Conservation (phyloP, 2,797 vertebrate genomes). For the Helicolenus hilgendorfi region DNA sequence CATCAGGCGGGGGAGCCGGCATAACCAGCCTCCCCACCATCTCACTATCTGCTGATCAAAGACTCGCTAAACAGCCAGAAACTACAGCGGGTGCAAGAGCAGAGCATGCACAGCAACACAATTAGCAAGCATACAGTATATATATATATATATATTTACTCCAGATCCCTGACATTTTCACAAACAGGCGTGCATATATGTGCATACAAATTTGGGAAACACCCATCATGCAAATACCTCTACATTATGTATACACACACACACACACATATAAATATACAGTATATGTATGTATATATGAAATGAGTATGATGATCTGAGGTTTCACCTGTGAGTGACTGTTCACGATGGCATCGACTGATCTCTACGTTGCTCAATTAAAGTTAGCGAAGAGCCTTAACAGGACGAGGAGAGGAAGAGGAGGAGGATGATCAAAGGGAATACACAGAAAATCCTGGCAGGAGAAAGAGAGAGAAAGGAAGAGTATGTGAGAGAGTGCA, state of each 20-base stretch:
- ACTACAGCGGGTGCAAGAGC: conserved; percentile 67
- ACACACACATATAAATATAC: neutral
- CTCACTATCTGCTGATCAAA: conserved; percentile 86
- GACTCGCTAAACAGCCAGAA: conserved; percentile 81
- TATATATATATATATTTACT: conserved; percentile 20
- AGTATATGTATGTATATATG: neutral
- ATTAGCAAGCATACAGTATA: conserved; percentile 58
- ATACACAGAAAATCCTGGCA: conserved; percentile 63
- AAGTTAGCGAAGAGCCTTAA: conserved; percentile 63
- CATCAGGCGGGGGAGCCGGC: conserved; percentile 55
- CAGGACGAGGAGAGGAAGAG: conserved; percentile 32
- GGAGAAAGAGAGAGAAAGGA: conserved; percentile 16
- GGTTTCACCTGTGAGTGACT: conserved; percentile 46
- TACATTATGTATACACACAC: neutral
- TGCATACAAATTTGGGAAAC: conserved; percentile 27
- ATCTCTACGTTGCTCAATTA: conserved; percentile 75
- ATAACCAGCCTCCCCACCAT: conserved; percentile 63
- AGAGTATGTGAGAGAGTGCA: neutral
- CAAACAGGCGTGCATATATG: neutral
- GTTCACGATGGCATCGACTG: conserved; percentile 41
- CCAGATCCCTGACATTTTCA: conserved; percentile 26
- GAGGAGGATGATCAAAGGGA: conserved; percentile 77
- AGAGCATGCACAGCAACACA: conserved; percentile 66
- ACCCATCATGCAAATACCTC: conserved; percentile 17
- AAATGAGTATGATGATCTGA: conserved; percentile 15